Conservation (phyloP, 2,888 invertebrate species). For the Poecilus cupreus region DNA sequence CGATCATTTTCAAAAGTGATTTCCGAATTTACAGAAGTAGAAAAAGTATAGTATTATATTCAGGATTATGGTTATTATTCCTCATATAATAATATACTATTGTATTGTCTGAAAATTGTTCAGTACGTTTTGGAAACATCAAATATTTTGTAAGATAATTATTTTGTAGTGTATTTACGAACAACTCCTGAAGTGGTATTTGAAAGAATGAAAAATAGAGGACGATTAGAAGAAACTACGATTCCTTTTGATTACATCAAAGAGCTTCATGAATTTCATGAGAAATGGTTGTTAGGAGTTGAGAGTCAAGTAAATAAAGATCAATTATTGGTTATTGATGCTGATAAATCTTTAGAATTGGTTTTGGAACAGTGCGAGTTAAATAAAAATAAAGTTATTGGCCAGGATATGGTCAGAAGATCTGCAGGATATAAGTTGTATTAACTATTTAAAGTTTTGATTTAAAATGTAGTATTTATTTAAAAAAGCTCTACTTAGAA, state of each 20-base stretch:
- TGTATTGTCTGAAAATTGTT: no score
- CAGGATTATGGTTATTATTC: no score
- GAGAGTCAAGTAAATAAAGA: constrained; percentile 69
- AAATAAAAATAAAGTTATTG: constrained; percentile 76
- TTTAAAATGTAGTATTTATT: background rate
- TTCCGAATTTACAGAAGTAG: no score
- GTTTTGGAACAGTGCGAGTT: constrained; percentile 80
- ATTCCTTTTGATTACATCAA: constrained; percentile 88
- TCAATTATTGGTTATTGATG: constrained; percentile 80
- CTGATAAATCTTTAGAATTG: constrained; percentile 79
- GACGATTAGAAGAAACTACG: constrained; percentile 86
- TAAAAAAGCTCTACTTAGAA: background rate
- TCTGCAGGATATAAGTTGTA: background rate
- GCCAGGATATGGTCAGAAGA: background rate
- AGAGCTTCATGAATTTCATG: constrained; percentile 85
- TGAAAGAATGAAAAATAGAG: constrained; percentile 84
- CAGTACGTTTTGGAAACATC: no score
- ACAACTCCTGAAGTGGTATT: constrained; percentile 80
- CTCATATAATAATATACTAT: no score
- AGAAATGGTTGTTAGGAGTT: constrained; percentile 79
- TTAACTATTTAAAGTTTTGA: background rate
- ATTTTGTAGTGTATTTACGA: constrained; percentile 78
- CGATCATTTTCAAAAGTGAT: no score
- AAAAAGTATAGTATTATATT: no score
- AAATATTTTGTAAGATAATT: constrained; percentile 59